phyloP scores from a whole-genome alignment of 2,888 invertebrate species.

The Masnerella sp. region DNA sequence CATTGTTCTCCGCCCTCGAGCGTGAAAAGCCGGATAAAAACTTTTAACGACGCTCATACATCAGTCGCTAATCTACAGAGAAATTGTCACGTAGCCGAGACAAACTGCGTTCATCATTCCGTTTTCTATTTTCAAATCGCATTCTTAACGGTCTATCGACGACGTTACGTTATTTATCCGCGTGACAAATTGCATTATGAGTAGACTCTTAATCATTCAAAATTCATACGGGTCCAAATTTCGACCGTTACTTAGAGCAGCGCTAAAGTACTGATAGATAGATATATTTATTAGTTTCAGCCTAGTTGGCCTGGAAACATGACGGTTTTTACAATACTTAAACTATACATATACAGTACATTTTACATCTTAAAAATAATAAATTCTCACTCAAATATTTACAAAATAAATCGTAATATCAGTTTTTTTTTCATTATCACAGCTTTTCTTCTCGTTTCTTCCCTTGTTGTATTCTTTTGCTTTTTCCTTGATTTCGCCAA shows the following conservation, averaged over 20 bases:
- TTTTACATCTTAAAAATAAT: too few species aligned
- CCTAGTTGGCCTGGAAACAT: too few species aligned
- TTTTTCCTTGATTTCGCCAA: too few species aligned
- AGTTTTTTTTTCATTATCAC: too few species aligned
- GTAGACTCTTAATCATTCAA: slow-evolving; percentile 3
- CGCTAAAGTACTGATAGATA: too few species aligned
- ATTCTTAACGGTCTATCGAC: slow-evolving; percentile 29
- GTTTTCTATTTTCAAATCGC: slow-evolving; percentile 28
- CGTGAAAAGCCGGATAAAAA: slow-evolving; percentile 33
- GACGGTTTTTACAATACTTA: too few species aligned
- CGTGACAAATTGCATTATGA: slow-evolving; percentile 23
- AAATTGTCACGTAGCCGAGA: slow-evolving; percentile 41
- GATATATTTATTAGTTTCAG: too few species aligned
- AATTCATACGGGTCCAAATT: background rate
- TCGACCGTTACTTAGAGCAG: background rate
- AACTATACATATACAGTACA: too few species aligned
- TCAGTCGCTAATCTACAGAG: slow-evolving; percentile 36
- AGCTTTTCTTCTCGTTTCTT: too few species aligned
- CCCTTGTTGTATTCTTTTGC: too few species aligned
- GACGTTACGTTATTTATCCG: slow-evolving; percentile 5
- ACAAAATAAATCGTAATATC: too few species aligned
- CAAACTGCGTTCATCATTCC: slow-evolving; percentile 7
- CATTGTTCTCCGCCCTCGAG: slow-evolving; percentile 39
- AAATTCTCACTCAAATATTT: too few species aligned
- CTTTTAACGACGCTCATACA: slow-evolving; percentile 33